Base-by-base conservation (phyloP, 2,888 invertebrate species). In the Branchellion lobata region DNA sequence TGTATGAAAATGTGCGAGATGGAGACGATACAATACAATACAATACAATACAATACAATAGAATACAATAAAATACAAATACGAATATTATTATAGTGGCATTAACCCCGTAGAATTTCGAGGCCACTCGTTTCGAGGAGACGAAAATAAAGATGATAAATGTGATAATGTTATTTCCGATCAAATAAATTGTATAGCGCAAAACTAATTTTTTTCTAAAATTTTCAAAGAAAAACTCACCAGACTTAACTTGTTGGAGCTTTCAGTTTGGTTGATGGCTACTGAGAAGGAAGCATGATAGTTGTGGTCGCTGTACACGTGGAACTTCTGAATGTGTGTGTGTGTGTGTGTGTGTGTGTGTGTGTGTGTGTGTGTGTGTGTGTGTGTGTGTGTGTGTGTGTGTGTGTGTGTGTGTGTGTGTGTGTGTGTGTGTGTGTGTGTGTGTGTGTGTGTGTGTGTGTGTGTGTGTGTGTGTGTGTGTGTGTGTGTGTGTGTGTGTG, bases 361-460 rank as follows among this genome's bases (percentile, higher is more conserved):
- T 57, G 61, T 57, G 61, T 57, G 24, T 57, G 21, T 57, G 61
- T 57, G 24, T 57, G 61, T 57, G 61, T 57, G 61, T 57, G 21
- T 57, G 61, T 57, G 24, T 57, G 40, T 40, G 40, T 40, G 40
- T 40, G 40, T 40, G 40, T 40, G 40, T 40, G 65, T 65, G 65
- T 65, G n/a, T 65, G 65, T 65, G 65, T 65, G 65, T 65, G 65
- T 65, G 65, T 65, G 65, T 65, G 65, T 29, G 65, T 65, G 65
- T 65, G 65, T 65, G 65, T 65, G 65, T 65, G 29, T 65, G n/a
- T 65, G 65, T 65, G 65, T 65, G 65, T 65, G 65, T 65, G 65
- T 65, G n/a, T n/a, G 5, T 65, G 21, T 65, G 8, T 65, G 29
- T 65, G 65, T 65, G n/a, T 29, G n/a, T 65, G 65, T 29, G 65